Evolutionary conservation across 2,888 invertebrate genomes (phyloP).

Genomic region (Drosophila greeni): DNA sequence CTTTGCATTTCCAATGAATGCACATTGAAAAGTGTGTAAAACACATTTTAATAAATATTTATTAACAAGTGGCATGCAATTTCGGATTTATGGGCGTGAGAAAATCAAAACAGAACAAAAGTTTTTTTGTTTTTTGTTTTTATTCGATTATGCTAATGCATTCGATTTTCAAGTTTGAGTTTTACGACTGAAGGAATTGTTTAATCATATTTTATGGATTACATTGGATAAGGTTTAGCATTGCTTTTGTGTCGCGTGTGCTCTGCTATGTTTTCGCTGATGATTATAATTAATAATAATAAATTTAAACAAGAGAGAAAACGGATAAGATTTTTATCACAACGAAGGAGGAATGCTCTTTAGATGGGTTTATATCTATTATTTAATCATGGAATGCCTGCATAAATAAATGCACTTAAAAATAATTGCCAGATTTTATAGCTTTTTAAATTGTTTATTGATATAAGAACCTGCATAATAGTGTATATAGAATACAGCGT

Average conservation of each 20-base stretch:
- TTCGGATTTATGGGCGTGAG: slow-evolving; percentile 49
- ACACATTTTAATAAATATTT: slow-evolving; percentile 59
- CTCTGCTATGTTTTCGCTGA: not conserved
- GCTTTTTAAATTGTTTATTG: not conserved
- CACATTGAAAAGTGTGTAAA: slow-evolving; percentile 54
- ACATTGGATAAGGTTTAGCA: not conserved
- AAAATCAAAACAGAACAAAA: slow-evolving; percentile 28
- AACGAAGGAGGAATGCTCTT: not conserved
- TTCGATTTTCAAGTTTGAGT: slow-evolving; percentile 10
- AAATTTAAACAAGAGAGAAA: not conserved
- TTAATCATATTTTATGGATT: not conserved
- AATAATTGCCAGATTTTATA: not conserved
- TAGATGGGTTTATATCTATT: not conserved
- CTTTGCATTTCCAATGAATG: slow-evolving; percentile 55
- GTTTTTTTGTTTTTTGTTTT: slow-evolving; percentile 7
- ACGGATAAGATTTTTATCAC: too few relatives aligned
- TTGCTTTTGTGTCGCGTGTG: slow-evolving; percentile 11
- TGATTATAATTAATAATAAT: not conserved
- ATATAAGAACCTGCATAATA: not conserved
- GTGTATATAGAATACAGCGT: slow-evolving; percentile 11
- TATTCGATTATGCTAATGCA: slow-evolving; percentile 30
- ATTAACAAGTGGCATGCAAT: slow-evolving; percentile 64
- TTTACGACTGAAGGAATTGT: not conserved
- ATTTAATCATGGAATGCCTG: not conserved
- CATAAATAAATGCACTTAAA: not conserved